Conservation (phyloP, 2,888 invertebrate genomes). For the Dioctria rufipes region DNA sequence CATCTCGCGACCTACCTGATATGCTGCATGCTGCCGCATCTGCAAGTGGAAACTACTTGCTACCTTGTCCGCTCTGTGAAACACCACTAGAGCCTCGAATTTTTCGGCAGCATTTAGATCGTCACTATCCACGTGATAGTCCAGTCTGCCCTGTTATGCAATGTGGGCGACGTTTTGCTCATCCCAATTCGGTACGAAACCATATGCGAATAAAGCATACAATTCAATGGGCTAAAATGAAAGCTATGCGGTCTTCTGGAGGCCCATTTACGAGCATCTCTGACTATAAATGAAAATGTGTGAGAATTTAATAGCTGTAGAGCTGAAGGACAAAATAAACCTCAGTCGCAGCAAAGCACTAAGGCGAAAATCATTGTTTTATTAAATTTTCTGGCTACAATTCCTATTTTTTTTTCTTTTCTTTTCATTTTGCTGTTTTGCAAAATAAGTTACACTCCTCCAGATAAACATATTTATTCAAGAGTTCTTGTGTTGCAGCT, state of each 20-base stretch:
- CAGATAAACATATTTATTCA: constrained; percentile 15
- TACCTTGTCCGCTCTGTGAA: constrained; percentile 83
- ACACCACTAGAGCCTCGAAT: constrained; percentile 77
- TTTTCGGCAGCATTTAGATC: constrained; percentile 83
- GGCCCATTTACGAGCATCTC: constrained; percentile 71
- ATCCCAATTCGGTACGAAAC: constrained; percentile 89
- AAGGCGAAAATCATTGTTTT: neutral
- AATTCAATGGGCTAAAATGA: constrained; percentile 87
- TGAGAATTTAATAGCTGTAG: neutral
- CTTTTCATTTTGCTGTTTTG: neutral
- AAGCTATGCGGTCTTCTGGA: constrained; percentile 75
- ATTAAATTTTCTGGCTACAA: neutral
- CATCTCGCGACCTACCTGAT: constrained; percentile 68
- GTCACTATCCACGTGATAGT: constrained; percentile 89
- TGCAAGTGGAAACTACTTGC: constrained; percentile 69
- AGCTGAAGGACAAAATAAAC: neutral
- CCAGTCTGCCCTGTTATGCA: constrained; percentile 84
- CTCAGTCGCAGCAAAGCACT: neutral
- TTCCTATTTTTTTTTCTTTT: neutral
- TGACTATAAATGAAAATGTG: constrained; percentile 70
- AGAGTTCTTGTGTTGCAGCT: constrained; percentile 20
- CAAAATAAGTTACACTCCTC: constrained; percentile 8
- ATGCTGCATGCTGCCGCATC: constrained; percentile 70
- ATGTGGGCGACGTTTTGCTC: constrained; percentile 83
- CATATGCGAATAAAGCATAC: constrained; percentile 90